Evolutionary conservation across 2,888 invertebrate genomes (phyloP).

Genomic region (Fissipunctia ypsillon): DNA sequence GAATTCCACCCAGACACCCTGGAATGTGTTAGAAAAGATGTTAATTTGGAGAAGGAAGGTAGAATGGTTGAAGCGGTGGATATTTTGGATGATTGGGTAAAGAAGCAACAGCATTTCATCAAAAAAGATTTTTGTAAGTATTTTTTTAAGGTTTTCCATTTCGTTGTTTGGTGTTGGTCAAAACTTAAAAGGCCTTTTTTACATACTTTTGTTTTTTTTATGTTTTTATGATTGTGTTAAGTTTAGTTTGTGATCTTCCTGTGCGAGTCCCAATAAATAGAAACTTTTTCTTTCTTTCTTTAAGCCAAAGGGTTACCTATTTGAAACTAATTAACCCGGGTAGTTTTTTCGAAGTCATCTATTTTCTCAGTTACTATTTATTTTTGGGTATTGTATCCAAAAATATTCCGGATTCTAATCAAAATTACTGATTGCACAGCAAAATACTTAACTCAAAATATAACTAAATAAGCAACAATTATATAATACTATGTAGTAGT

Average conservation of each 20-base stretch:
- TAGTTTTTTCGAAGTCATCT: too few relatives aligned
- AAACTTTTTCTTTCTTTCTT: too few relatives aligned
- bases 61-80: slow-evolving; percentile 71
- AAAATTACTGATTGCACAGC: too few relatives aligned
- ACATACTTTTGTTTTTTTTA: not conserved
- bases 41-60: slow-evolving; percentile 67
- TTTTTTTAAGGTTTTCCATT: not conserved
- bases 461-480: too few relatives aligned
- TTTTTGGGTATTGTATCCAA: too few relatives aligned
- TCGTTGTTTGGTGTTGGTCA: not conserved
- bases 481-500: too few relatives aligned
- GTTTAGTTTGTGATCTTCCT: not conserved
- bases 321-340: too few relatives aligned
- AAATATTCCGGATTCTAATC: too few relatives aligned
- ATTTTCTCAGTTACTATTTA: too few relatives aligned
- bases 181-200: not conserved
- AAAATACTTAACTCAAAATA: too few relatives aligned
- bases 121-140: slow-evolving; percentile 74
- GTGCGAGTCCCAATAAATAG: not conserved
- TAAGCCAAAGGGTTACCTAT: too few relatives aligned
- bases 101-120: slow-evolving; percentile 70
- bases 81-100: slow-evolving; percentile 73
- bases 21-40: slow-evolving; percentile 63
- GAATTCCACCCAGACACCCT: slow-evolving; percentile 68
- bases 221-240: not conserved